Percentiles rank a stretch among this genome's conserved stretches.
Conservation (phyloP, 2,113 vertebrate species). For the Oncorhynchus nerka region DNA sequence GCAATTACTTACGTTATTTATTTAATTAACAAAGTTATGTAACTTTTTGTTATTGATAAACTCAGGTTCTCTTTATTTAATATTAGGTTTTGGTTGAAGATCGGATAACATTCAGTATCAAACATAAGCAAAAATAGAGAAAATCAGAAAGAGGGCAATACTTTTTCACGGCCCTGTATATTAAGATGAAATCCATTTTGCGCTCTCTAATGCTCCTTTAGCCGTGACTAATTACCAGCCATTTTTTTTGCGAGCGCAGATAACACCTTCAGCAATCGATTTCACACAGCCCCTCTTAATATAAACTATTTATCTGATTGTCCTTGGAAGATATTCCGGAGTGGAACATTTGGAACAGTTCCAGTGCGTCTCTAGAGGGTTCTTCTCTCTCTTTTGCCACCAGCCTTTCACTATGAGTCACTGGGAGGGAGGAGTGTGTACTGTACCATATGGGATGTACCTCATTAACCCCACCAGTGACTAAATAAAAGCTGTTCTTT, state of each 20-base stretch:
- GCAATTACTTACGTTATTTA: no score
- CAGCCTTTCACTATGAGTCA: not conserved
- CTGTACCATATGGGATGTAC: slow-evolving; percentile 24
- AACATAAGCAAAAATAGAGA: no score
- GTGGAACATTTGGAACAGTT: slow-evolving; percentile 56
- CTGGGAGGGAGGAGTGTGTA: not conserved
- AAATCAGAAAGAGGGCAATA: no score
- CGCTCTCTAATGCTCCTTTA: slow-evolving; percentile 63
- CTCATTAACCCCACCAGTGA: slow-evolving; percentile 55
- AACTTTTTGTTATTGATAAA: no score
- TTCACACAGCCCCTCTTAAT: slow-evolving; percentile 69
- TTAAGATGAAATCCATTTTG: slow-evolving; percentile 64
- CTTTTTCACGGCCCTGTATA: slow-evolving; percentile 39
- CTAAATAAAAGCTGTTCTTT: slow-evolving; percentile 30
- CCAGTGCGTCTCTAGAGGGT: slow-evolving; percentile 36
- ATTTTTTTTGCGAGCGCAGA: slow-evolving; percentile 59
- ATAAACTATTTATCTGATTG: slow-evolving; percentile 72
- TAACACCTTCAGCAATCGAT: slow-evolving; percentile 72
- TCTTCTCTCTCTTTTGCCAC: not conserved
- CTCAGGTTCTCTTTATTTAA: no score
- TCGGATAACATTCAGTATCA: no score
- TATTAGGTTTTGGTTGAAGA: no score
- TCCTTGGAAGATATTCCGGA: slow-evolving; percentile 70
- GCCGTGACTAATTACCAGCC: slow-evolving; percentile 70
- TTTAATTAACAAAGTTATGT: no score